phyloP scores from a whole-genome alignment of 2,113 vertebrate genomes.

The Tor tambroides region DNA sequence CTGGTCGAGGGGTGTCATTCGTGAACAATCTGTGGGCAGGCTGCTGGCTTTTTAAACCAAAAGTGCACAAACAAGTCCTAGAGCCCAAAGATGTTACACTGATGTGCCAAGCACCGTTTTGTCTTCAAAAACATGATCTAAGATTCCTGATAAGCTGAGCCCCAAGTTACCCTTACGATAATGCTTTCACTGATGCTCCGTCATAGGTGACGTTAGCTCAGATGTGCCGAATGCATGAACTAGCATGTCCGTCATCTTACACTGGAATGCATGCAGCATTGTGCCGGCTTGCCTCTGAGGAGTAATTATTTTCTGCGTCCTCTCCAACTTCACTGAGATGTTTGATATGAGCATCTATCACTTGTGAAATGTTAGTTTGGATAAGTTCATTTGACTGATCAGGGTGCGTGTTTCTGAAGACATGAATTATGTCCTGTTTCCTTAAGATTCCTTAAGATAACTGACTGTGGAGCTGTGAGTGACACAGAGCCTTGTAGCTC shows the following conservation, averaged over 20 bases:
- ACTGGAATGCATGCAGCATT: constrained; percentile 52
- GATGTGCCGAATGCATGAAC: constrained; percentile 37
- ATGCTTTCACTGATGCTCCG: constrained; percentile 15
- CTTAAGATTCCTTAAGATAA: constrained; percentile 13
- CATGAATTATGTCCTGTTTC: not conserved
- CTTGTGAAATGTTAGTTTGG: not conserved
- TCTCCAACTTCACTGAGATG: not conserved
- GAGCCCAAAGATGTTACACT: not conserved
- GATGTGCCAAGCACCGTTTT: not conserved
- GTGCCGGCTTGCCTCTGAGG: constrained; percentile 27
- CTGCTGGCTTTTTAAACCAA: too few species aligned
- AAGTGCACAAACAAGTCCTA: not conserved
- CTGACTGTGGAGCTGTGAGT: not conserved
- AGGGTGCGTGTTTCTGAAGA: not conserved
- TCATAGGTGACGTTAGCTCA: constrained; percentile 21
- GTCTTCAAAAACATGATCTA: not conserved
- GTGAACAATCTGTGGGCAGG: too few species aligned
- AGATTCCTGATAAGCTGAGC: not conserved
- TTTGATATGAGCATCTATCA: not conserved
- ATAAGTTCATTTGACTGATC: not conserved
- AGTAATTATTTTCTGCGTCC: constrained; percentile 37
- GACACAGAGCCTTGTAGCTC: constrained; percentile 13
- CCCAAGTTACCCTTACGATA: not conserved
- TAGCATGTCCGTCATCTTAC: constrained; percentile 40
- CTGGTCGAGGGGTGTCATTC: too few species aligned